Base-by-base conservation (phyloP, 2,888 invertebrate genomes). In the Schrankia costaestrigalis region DNA sequence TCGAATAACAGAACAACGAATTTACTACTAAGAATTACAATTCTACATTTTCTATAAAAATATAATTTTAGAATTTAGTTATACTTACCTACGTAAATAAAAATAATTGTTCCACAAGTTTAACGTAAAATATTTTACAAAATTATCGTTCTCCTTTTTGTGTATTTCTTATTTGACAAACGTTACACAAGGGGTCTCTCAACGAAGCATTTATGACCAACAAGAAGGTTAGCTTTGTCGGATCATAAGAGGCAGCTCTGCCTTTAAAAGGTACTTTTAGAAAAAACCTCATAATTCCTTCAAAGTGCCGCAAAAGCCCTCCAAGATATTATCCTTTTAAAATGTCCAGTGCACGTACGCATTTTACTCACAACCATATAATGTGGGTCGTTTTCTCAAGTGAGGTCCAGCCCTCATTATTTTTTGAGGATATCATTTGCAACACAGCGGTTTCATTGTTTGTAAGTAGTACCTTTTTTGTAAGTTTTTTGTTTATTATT, bases 351-450 rank as follows among this genome's bases (percentile, higher is more conserved):
- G 54, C 71, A 71, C 69, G 66, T 71, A 56, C 63, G 65, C 67
- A 63, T 68, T 71, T 70, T 63, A 71, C 65, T 61, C 39, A 11
- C 35, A 26, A 37, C 39, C 43, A 36, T 41, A 46, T 55, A 56
- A 55, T 47, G 44, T 48, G 51, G 44, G 56, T 41, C 59, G 38
- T 58, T 55, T 48, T 42, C 59, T 79, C 69, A 62, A 80, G 79
- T 76, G 69, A 60, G 79, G 78, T 78, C 71, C 63, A 62, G 57
- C 54, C 61, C 66, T 78, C 77, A 76, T 78, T 78, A 78, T 76
- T 76, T 73, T 71, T 70, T 48, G 61, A 71, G 68, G 63, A 61
- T 63, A 71, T 67, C 69, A 67, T 78, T 77, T 71, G 73, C 75
- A 63, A 74, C 73, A 61, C 71, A 70, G 73, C 75, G 59, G 57